Conservation (phyloP, 2,888 invertebrate genomes). For the Dinocampus coccinellae region DNA sequence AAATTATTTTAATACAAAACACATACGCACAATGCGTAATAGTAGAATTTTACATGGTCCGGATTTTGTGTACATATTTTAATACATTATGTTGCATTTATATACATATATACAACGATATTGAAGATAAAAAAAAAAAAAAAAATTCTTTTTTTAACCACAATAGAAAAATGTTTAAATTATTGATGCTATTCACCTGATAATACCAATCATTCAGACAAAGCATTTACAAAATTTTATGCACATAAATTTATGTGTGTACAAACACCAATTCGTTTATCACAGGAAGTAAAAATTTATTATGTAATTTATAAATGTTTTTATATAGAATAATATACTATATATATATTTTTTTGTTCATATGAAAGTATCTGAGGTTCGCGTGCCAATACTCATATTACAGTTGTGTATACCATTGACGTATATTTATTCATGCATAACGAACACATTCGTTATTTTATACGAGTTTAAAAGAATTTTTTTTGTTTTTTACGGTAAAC, state of each 20-base stretch:
- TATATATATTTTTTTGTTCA: neutral
- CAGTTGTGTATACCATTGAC: slow-evolving; percentile 2
- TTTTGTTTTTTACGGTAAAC: neutral
- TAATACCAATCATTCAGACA: neutral
- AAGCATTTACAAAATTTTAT: neutral
- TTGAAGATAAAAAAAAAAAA: neutral
- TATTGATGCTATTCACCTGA: neutral
- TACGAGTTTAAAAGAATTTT: slow-evolving; percentile 7
- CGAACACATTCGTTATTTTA: slow-evolving; percentile 15
- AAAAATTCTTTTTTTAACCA: slow-evolving; percentile 12
- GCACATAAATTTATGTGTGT: neutral
- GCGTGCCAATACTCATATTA: slow-evolving; percentile 13
- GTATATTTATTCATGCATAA: slow-evolving; percentile 20
- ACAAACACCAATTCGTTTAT: slow-evolving; percentile 6
- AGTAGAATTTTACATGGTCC: neutral
- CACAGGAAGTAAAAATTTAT: slow-evolving; percentile 40
- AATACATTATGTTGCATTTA: neutral
- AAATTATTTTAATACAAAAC: neutral
- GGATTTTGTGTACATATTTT: neutral
- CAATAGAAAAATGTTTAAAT: neutral
- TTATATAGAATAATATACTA: neutral
- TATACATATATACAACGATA: neutral
- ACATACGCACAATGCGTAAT: neutral
- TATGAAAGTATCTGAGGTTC: slow-evolving; percentile 5
- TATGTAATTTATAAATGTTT: slow-evolving; percentile 38